Base-by-base conservation (phyloP, 2,888 invertebrate genomes). In the Sialis fuliginosa region DNA sequence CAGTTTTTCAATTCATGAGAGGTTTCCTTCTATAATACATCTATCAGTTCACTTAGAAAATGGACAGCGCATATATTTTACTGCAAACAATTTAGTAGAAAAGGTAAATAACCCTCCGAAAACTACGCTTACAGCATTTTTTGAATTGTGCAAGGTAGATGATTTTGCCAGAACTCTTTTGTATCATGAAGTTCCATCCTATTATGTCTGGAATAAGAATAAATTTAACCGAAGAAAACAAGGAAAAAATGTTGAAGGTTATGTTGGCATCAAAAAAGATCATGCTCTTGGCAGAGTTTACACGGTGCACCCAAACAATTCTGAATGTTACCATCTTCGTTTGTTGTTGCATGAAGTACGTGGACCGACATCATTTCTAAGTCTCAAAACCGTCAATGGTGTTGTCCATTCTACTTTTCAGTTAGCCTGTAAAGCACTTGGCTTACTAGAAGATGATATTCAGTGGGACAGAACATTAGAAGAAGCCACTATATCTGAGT, bases 101-200 rank as follows among this genome's bases (percentile, higher is more conserved):
- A 46, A 48, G 4, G 42, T 51, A 1, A 49, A 48, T 30, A 49
- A 48, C 44, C 51, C 51, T 30, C 49, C 50, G 45, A 50, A 48
- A 7, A 56, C 56, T 44, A 61, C 60, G 45, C 53, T 62, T 34
- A 55, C 54, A 30, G 56, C 51, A 34, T 63, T 62, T 53, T 62
- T 64, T 46, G 37, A 51, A 32, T 52, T 62, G 5, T 63, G 61
- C 46, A 46, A 56, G 54, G 53, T 35, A 42, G 59, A 62, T 48
- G 49, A 43, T 33, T 61, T 61, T 54, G 61, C 62, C 42, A 56
- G 22, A 45, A 45, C 45, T 33, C 30, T 45, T 22, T 22, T 45
- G 6, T 45, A 45, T 34, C 46, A 44, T 45, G 56, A 61, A 31
- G 54, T 59, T 22, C 59, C 58, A 4, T 39, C 48, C 6, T 59